Evolutionary conservation across 2,888 invertebrate species (phyloP).

Genomic region (Cactoblastis cactorum): DNA sequence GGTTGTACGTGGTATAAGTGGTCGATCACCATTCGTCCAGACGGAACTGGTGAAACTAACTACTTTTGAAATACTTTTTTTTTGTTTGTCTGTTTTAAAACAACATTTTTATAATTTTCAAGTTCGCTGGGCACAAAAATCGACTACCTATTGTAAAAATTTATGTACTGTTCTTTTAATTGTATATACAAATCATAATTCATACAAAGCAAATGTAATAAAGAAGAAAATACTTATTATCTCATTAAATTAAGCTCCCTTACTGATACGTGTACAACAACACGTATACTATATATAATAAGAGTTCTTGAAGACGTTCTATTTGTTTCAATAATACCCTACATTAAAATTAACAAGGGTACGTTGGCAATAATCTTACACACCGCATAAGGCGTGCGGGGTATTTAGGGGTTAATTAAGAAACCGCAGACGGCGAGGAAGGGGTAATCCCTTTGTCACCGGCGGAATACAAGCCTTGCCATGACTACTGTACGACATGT

Average conservation of each 20-base stretch:
- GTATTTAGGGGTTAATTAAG: constrained; percentile 78
- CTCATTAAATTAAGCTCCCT: constrained; percentile 9
- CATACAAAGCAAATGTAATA: too few species aligned
- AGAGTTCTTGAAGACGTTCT: constrained; percentile 44
- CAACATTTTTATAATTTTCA: too few species aligned
- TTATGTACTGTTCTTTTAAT: too few species aligned
- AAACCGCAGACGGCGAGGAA: constrained; percentile 64
- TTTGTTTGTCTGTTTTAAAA: too few species aligned
- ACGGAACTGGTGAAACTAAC: too few species aligned
- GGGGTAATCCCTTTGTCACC: constrained; percentile 72
- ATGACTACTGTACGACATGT: constrained; percentile 36
- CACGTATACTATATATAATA: constrained; percentile 41
- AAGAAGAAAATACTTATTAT: constrained; percentile 18
- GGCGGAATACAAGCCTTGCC: constrained; percentile 51
- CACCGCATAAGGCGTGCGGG: constrained; percentile 50
- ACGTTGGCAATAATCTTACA: constrained; percentile 69
- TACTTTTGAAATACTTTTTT: too few species aligned
- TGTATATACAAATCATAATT: too few species aligned
- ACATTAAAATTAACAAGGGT: constrained; percentile 71
- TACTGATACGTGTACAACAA: constrained; percentile 26
- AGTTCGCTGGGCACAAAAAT: too few species aligned
- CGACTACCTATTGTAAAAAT: too few species aligned
- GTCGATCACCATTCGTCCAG: too few species aligned
- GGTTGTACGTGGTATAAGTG: too few species aligned
- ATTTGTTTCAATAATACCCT: constrained; percentile 67